Percentiles rank a stretch among this genome's conserved stretches.
phyloP scores from a whole-genome alignment of 2,888 invertebrate genomes.

The Netelia virgata region DNA sequence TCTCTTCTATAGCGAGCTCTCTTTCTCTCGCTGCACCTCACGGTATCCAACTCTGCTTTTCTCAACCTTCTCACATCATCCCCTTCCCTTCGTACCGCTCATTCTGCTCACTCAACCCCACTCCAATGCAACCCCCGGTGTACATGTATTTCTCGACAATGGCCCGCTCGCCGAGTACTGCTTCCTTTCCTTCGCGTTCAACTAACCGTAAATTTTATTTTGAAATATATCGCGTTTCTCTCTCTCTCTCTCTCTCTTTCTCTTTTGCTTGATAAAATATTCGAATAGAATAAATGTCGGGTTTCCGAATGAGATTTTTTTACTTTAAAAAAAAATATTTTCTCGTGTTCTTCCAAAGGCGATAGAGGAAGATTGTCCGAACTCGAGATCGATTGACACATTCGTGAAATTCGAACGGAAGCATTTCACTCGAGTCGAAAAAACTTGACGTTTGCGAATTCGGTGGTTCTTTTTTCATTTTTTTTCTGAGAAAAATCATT shows the following conservation, averaged over 20 bases:
- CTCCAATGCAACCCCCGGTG: neutral
- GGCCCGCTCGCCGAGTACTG: slow-evolving; percentile 45
- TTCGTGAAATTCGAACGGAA: too few species aligned
- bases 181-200: slow-evolving; percentile 54
- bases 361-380: neutral
- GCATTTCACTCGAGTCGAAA: too few species aligned
- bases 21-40: slow-evolving; percentile 40
- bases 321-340: neutral
- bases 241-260: neutral
- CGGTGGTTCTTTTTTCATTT: neutral
- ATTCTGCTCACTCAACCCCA: slow-evolving; percentile 20
- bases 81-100: slow-evolving; percentile 13
- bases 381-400: too few species aligned
- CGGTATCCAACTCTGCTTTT: slow-evolving; percentile 15
- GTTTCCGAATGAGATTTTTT: neutral
- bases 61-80: slow-evolving; percentile 41
- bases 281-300: neutral
- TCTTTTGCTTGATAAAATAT: slow-evolving; percentile 28
- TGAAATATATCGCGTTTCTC: slow-evolving; percentile 44
- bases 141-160: slow-evolving; percentile 53
- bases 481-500: neutral
- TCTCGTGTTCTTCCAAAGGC: neutral
- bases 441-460: too few species aligned
- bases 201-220: slow-evolving; percentile 63
- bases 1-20: slow-evolving; percentile 17